Conservation (phyloP, 2,888 invertebrate genomes). For the Acrobasis consociella region DNA sequence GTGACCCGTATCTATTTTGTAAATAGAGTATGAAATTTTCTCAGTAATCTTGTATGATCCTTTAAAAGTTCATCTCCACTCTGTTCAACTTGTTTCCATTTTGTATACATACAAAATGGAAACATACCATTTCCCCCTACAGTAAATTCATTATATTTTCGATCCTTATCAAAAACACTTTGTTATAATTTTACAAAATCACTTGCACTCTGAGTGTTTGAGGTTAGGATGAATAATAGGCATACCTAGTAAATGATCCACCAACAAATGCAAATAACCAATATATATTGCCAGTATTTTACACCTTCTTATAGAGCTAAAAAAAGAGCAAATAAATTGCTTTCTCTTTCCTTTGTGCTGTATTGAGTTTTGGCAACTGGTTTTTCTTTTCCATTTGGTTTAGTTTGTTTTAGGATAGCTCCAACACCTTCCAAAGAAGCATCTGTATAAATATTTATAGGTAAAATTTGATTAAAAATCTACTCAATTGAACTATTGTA, state of each 20-base stretch:
- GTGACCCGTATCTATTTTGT: slow-evolving; percentile 37
- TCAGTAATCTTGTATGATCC: slow-evolving; percentile 37
- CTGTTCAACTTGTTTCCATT: slow-evolving; percentile 43
- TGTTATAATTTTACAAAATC: slow-evolving; percentile 30
- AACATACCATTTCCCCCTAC: slow-evolving; percentile 33
- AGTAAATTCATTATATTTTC: too few relatives aligned
- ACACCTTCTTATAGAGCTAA: slow-evolving; percentile 34
- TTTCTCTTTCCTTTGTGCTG: slow-evolving; percentile 31
- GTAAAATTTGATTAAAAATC: slow-evolving; percentile 36
- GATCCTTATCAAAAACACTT: slow-evolving; percentile 26
- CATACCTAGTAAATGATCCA: slow-evolving; percentile 2
- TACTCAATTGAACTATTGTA: too few relatives aligned
- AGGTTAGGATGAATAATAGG: too few relatives aligned
- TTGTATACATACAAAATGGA: too few relatives aligned
- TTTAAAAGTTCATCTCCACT: slow-evolving; percentile 40
- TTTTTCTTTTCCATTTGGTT: slow-evolving; percentile 31
- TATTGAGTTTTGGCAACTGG: slow-evolving; percentile 30
- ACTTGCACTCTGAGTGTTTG: too few relatives aligned
- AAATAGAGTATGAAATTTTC: slow-evolving; percentile 41
- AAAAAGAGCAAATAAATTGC: slow-evolving; percentile 35
- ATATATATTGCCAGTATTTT: slow-evolving; percentile 36
- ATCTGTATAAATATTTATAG: slow-evolving; percentile 37
- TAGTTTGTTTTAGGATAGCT: slow-evolving; percentile 28
- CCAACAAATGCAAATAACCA: slow-evolving; percentile 21
- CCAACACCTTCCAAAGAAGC: slow-evolving; percentile 34